Percentiles rank a stretch among this genome's conserved stretches.
These are phyloP conservation scores for Agonopterix alstromeriana DNA, from an alignment of 2,888 invertebrate genomes.

Conservation along the genomic window DNA sequence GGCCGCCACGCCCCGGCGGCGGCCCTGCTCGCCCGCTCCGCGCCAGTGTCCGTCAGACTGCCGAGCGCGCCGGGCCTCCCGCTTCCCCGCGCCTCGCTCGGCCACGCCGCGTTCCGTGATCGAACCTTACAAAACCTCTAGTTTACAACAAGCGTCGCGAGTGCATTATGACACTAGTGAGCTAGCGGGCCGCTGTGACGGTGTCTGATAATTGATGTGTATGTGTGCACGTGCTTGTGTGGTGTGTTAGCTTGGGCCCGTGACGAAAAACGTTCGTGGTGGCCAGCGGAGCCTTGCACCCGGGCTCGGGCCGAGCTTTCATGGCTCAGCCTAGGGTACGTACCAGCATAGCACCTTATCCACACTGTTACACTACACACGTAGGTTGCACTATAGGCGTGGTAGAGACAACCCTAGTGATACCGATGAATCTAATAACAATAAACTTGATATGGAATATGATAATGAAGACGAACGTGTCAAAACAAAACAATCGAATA, in stretches of 20 bases:
- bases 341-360: constrained; percentile 23
- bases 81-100: constrained; percentile 75
- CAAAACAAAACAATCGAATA: constrained; percentile 17
- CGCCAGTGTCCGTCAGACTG: constrained; percentile 75
- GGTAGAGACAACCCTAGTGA: constrained; percentile 7
- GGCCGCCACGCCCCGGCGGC: constrained; percentile 35
- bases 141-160: constrained; percentile 57
- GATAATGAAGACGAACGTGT: constrained; percentile 23
- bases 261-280: constrained; percentile 72
- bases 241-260: constrained; percentile 70
- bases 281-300: constrained; percentile 76
- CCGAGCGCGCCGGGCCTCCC: constrained; percentile 77
- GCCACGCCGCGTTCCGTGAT: constrained; percentile 64
- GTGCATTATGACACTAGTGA: constrained; percentile 76
- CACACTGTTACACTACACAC: constrained; percentile 15
- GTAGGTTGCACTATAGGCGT: constrained; percentile 14
- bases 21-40: constrained; percentile 40
- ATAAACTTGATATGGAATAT: neutral
- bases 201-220: constrained; percentile 66
- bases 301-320: constrained; percentile 85
- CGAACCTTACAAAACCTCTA: constrained; percentile 45
- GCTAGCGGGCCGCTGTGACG: constrained; percentile 76
- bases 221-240: constrained; percentile 73
- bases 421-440: neutral
- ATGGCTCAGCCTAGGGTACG: constrained; percentile 95